phyloP scores from a whole-genome alignment of 2,888 invertebrate genomes.

The Drosophila buzzatii region DNA sequence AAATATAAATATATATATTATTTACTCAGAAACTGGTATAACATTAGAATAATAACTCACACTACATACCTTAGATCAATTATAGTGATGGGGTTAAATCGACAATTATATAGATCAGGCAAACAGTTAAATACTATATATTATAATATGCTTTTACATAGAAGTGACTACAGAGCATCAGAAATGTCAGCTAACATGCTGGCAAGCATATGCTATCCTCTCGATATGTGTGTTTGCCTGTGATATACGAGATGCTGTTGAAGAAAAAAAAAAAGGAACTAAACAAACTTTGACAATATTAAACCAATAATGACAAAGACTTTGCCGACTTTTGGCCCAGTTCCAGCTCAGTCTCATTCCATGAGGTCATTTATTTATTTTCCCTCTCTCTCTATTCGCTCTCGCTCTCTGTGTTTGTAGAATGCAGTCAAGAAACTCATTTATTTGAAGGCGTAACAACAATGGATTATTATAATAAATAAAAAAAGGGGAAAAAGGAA shows the following conservation, averaged over 20 bases:
- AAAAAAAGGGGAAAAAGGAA: neutral
- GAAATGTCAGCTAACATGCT: conserved; percentile 42
- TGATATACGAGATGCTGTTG: conserved; percentile 10
- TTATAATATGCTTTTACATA: neutral
- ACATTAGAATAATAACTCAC: neutral
- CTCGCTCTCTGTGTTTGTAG: conserved; percentile 3
- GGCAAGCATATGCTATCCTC: conserved; percentile 31
- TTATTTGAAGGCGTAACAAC: conserved; percentile 35
- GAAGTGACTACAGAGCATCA: neutral
- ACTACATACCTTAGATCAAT: too few species aligned
- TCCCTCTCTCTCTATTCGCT: too few species aligned
- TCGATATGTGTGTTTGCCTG: conserved; percentile 14
- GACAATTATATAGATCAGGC: neutral
- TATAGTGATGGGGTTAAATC: too few species aligned
- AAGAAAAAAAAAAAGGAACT: neutral
- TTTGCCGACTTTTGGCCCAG: conserved; percentile 24
- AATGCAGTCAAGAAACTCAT: conserved; percentile 44
- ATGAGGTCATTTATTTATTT: conserved; percentile 23
- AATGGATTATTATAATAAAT: conserved; percentile 1
- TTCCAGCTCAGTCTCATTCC: conserved; percentile 1
- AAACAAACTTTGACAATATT: conserved; percentile 52
- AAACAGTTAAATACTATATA: neutral
- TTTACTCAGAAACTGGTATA: neutral
- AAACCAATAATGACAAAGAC: conserved; percentile 52
- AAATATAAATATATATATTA: neutral